A percentile compares a stretch with the other conserved stretches of the same genome.
Evolutionary conservation across 1,140 invertebrate species (phyloP).

Genomic region (Nephila pilipes): DNA sequence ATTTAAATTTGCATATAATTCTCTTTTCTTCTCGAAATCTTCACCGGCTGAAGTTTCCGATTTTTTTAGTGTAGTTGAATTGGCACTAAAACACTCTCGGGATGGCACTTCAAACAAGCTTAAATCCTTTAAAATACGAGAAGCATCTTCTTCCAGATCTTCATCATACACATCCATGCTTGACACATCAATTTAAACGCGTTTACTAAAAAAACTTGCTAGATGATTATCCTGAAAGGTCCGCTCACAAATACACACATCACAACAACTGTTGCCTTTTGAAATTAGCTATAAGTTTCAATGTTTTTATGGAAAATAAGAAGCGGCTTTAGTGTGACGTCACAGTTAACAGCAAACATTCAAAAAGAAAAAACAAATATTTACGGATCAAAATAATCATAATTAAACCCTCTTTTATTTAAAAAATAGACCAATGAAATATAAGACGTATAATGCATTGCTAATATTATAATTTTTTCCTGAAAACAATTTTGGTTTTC

Average conservation of each 20-base stretch:
- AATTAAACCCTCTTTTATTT: not conserved
- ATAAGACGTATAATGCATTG: no score
- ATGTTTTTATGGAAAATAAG: conserved; percentile 50
- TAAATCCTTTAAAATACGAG: conserved; percentile 79
- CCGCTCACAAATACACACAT: conserved; percentile 36
- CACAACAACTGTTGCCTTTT: conserved; percentile 41
- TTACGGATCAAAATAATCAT: not conserved
- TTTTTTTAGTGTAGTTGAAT: conserved; percentile 78
- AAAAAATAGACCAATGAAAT: no score
- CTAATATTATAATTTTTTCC: no score
- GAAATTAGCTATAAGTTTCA: conserved; percentile 19
- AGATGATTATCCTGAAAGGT: not conserved
- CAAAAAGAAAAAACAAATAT: not conserved
- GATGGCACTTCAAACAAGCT: conserved; percentile 79
- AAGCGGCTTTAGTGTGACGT: conserved; percentile 66
- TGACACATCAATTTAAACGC: conserved; percentile 49
- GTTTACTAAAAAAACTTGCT: not conserved
- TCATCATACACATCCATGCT: conserved; percentile 77
- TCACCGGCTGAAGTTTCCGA: conserved; percentile 79
- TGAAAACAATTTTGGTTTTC: no score
- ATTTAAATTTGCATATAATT: conserved; percentile 77
- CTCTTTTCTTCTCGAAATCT: conserved; percentile 79
- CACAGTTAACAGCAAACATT: conserved; percentile 26
- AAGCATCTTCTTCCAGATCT: conserved; percentile 78
- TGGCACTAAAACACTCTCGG: conserved; percentile 63